Conservation (phyloP, 2,113 vertebrate species). For the Melanotaenia duboulayi region DNA sequence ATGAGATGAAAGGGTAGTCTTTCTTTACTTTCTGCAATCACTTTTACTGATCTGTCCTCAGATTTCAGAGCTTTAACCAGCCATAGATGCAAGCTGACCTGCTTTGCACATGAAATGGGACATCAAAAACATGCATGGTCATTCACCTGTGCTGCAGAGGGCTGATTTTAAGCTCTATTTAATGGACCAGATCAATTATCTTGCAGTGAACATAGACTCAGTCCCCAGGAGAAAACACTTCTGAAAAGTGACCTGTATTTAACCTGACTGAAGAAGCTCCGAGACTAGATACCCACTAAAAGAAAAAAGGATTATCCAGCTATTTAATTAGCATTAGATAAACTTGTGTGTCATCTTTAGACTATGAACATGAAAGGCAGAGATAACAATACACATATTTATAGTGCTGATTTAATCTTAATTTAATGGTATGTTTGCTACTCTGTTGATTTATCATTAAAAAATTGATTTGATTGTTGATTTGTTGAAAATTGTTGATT, state of each 20-base stretch:
- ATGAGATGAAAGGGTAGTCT: not conserved
- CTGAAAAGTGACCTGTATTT: not conserved
- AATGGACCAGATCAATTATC: not conserved
- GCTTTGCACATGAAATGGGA: not conserved
- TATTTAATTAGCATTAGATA: constrained; percentile 3
- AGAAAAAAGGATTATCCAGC: not conserved
- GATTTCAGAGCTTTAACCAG: constrained; percentile 5
- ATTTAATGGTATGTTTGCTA: constrained; percentile 9
- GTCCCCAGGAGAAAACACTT: not conserved
- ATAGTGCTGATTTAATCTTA: not conserved
- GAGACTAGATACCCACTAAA: not conserved
- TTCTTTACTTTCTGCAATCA: not conserved
- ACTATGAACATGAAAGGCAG: not conserved
- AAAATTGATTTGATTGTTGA: no score
- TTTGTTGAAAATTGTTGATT: no score
- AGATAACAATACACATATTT: no score
- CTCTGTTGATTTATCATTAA: constrained; percentile 7
- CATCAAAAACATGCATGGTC: constrained; percentile 18
- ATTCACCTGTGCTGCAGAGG: constrained; percentile 18
- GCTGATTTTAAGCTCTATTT: constrained; percentile 25
- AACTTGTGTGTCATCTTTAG: not conserved
- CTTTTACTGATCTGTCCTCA: not conserved
- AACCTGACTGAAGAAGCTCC: not conserved
- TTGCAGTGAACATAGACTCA: not conserved
- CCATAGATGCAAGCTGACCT: constrained; percentile 1